Evolutionary conservation across 2,888 invertebrate genomes (phyloP), one percentile per base, ranked within the genome.

Genomic region (Eugnorisma glareosa): DNA sequence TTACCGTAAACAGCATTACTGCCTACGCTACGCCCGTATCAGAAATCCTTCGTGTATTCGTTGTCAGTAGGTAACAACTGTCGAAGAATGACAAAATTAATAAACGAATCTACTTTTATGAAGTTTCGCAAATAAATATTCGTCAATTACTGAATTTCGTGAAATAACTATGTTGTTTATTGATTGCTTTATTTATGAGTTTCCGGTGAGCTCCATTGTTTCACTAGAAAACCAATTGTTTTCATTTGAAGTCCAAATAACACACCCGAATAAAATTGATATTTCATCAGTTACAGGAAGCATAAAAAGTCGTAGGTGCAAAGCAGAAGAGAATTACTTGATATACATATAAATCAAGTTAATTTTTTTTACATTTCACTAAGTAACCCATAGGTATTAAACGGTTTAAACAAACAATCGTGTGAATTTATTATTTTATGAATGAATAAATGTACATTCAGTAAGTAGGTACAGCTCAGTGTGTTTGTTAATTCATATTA

Each of bases 1-100:
- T 71, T 73, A 37, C 76, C 76, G 63, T 77, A 81, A 81, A 78
- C 43, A 70, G 70, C 67, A 68, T 15, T 54, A n/a, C 77, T 45
- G 15, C 81, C 88, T 79, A 82, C 82, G 66, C 88, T 79, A 82
- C 82, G 66, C 67, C 28, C 15, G n/a, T 70, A 61, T 24, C 57
- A 76, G 43, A 73, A 66, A 63, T 40, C 45, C 31, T 74, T 68
- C 45, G 28, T 24, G n/a, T 67, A 28, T 67, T 45, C 31, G 37
- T 68, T 81, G 67, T 82, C 69, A 80, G 59, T 51, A 57, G n/a
- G 51, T 54, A 43, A 28, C n/a, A 48, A 69, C 21, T 24, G 21
- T 31, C 15, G 13, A 57, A 28, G 28, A 40, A 67, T 70, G 51
- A 40, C n/a, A 54, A 37, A 54, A 69, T 69, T 40, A 43, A 68